Evolutionary conservation across 1,140 invertebrate genomes (phyloP), one percentile per base, ranked within the genome.

Genomic region (Triops cancriformis): DNA sequence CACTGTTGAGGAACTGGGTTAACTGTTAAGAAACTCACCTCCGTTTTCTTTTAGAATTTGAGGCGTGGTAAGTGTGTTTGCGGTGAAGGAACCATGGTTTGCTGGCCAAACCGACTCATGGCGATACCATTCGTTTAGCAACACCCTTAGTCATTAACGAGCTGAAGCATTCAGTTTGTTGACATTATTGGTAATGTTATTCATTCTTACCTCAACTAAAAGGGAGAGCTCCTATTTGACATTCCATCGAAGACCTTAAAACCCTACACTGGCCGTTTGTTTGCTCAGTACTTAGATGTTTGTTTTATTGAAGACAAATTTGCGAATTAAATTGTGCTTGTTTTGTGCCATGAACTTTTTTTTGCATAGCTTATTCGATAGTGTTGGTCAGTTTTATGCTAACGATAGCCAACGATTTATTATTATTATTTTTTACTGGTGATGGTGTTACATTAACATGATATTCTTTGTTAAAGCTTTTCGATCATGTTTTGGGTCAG

Each of bases 61-160:
- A 96, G 83, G 95, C 97, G 0, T 96, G 94, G 91, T 88, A 98
- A 26, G 89, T 99, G 1, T 98, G 95, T 82, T 79, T 97, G n/a
- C 89, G 90, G 82, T 83, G 99, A 73, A 91, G 91, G 82, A 93
- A 98, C 73, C 91, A 92, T 73, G 97, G 98, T 5, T 84, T 99
- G 0, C 85, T 99, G 64, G 94, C 97, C 0, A 99, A 99, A 86
- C 95, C 96, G 0, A 99, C 98, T 0, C 97, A 99, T 83, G 93
- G 92, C 1, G 92, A 96, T 81, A 96, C 96, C 77, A 97, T 99
- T 78, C 88, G 98, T 80, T 91, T 99, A 81, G 93, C 97, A 0
- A 98, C 98, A 9, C 97, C 98, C 0, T 87, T 99, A 1, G 88
- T 92, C 73, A 98, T 99, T 77, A 96, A 87, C 27, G 91, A 99